phyloP scores from a whole-genome alignment of 2,888 invertebrate species.

The Biston betularia region DNA sequence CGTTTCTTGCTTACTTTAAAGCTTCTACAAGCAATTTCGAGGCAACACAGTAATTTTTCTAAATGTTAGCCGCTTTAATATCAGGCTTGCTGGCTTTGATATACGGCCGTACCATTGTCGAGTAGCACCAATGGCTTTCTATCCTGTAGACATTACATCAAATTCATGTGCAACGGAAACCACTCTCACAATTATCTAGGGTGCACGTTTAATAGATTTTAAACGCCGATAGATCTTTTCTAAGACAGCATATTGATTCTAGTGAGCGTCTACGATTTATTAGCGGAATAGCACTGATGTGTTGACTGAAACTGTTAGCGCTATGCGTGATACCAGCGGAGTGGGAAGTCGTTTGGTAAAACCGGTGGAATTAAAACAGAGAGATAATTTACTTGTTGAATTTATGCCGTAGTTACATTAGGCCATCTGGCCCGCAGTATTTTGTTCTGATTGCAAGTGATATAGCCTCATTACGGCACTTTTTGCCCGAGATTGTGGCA shows the following conservation, averaged over 20 bases:
- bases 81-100: conserved; percentile 56
- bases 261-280: neutral
- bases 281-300: neutral
- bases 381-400: conserved; percentile 69
- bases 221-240: too few species aligned
- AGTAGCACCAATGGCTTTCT: conserved; percentile 26
- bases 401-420: conserved; percentile 62
- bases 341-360: conserved; percentile 40
- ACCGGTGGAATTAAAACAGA: conserved; percentile 65
- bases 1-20: conserved; percentile 45
- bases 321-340: neutral
- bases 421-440: conserved; percentile 58
- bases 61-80: conserved; percentile 60
- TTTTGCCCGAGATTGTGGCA: conserved; percentile 34
- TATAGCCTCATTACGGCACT: conserved; percentile 62
- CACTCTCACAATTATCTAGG: neutral
- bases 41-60: conserved; percentile 56
- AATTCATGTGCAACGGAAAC: neutral
- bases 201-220: too few species aligned
- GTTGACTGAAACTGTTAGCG: neutral
- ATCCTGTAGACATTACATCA: neutral
- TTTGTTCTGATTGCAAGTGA: conserved; percentile 64
- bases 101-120: conserved; percentile 57
- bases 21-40: conserved; percentile 49
- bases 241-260: too few species aligned